Conservation (phyloP, 2,888 invertebrate species). For the Tribolium freemani region DNA sequence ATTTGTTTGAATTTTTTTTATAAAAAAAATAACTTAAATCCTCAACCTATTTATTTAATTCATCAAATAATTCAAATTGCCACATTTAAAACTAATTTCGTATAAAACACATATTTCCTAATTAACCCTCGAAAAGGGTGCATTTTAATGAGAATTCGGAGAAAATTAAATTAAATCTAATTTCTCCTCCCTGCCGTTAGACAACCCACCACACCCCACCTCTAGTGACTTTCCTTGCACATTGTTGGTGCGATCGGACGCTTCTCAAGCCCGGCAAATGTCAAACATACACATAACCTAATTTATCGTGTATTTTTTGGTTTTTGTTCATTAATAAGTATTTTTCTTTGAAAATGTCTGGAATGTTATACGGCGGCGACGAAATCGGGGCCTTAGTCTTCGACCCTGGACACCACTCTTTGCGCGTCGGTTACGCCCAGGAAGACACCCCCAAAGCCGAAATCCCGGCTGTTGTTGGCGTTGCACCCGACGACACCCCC, state of each 20-base stretch:
- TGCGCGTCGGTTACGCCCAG: slow-evolving; percentile 94
- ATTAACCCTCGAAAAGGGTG: background rate
- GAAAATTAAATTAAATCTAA: background rate
- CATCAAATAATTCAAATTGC: background rate
- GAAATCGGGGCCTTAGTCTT: slow-evolving; percentile 99
- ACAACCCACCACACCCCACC: slow-evolving; percentile 2
- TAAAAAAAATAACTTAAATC: too few relatives aligned
- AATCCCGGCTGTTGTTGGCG: slow-evolving; percentile 93
- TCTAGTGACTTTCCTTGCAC: slow-evolving; percentile 8
- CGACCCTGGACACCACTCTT: slow-evolving; percentile 93
- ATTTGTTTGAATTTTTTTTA: background rate
- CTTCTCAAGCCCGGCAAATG: slow-evolving; percentile 38
- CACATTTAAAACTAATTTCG: background rate
- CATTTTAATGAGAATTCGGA: background rate
- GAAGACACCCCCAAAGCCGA: slow-evolving; percentile 99
- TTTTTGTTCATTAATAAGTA: slow-evolving; percentile 30
- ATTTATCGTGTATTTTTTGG: slow-evolving; percentile 30
- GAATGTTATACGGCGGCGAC: slow-evolving; percentile 93
- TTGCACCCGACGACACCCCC: slow-evolving; percentile 78
- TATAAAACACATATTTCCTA: background rate
- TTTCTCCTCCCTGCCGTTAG: background rate
- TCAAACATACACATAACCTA: slow-evolving; percentile 38
- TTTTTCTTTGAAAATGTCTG: slow-evolving; percentile 64
- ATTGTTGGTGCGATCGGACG: slow-evolving; percentile 13
- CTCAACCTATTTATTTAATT: background rate